phyloP scores from a whole-genome alignment of 2,797 vertebrate genomes.

The Gephyroberyx darwinii region DNA sequence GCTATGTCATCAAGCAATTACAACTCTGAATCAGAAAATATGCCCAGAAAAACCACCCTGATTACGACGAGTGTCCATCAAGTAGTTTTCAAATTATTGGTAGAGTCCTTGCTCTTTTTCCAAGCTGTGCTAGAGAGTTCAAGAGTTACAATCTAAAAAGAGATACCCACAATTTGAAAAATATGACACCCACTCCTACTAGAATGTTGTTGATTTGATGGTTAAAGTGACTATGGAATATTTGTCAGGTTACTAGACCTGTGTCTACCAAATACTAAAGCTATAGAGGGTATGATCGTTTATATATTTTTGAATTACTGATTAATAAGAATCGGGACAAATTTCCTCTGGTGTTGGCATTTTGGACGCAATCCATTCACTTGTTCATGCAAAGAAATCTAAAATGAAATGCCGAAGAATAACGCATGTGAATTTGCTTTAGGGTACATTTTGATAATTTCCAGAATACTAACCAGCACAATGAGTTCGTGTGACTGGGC shows the following conservation, averaged over 20 bases:
- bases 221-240: no score
- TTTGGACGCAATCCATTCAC: not conserved
- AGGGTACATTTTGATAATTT: not conserved
- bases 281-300: no score
- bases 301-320: no score
- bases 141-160: no score
- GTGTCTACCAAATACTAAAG: no score
- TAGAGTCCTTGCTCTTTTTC: not conserved
- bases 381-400: not conserved
- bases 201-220: no score
- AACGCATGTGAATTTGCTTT: not conserved
- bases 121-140: no score
- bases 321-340: no score
- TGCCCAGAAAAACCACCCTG: not conserved
- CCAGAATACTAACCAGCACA: conserved; percentile 84
- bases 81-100: not conserved
- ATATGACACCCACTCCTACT: no score
- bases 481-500: conserved; percentile 86
- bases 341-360: not conserved
- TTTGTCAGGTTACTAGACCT: no score
- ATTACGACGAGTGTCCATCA: not conserved
- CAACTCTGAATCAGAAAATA: not conserved
- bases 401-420: not conserved
- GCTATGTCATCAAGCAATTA: no score
- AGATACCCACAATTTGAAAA: no score